A percentile compares a stretch with the other conserved stretches of the same genome.
phyloP scores from a whole-genome alignment of 2,888 invertebrate species.

The Augochlorella aurata region DNA sequence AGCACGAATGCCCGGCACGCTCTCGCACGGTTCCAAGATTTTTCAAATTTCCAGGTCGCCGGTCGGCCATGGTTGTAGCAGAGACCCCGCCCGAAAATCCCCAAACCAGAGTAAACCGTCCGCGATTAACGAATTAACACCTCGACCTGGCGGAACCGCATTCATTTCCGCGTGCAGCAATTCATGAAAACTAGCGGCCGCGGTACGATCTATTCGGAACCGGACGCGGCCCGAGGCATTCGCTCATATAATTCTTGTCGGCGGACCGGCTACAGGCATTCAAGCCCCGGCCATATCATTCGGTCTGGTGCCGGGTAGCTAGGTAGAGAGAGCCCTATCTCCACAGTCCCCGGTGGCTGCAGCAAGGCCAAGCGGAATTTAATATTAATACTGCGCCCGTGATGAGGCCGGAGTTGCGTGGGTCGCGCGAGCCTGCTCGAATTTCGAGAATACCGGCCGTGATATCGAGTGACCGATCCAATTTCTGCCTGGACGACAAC shows the following conservation, averaged over 20 bases:
- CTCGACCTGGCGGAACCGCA: slow-evolving; percentile 9
- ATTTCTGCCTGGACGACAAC: slow-evolving; percentile 56
- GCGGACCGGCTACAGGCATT: slow-evolving; percentile 25
- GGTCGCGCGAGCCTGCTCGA: slow-evolving; percentile 46
- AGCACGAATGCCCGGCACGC: too few relatives aligned
- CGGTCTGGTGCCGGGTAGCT: background rate
- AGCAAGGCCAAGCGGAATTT: slow-evolving; percentile 59
- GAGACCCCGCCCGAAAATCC: background rate
- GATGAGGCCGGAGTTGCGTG: slow-evolving; percentile 31
- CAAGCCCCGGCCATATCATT: slow-evolving; percentile 3
- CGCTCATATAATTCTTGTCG: slow-evolving; percentile 45
- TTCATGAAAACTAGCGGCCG: slow-evolving; percentile 14
- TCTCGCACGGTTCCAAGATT: background rate
- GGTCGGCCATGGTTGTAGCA: background rate
- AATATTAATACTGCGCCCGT: slow-evolving; percentile 64
- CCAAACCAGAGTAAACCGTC: background rate
- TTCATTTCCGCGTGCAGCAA: slow-evolving; percentile 15
- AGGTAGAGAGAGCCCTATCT: slow-evolving; percentile 13
- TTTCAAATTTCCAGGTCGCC: background rate
- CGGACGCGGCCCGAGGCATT: slow-evolving; percentile 21
- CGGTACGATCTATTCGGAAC: slow-evolving; percentile 19
- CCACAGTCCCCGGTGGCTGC: slow-evolving; percentile 14
- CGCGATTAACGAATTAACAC: slow-evolving; percentile 16
- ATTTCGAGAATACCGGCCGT: slow-evolving; percentile 64
- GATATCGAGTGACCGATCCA: slow-evolving; percentile 70